These are phyloP conservation scores for Drosophila helvetica DNA, from an alignment of 2,888 invertebrate species.

Conservation along the genomic window DNA sequence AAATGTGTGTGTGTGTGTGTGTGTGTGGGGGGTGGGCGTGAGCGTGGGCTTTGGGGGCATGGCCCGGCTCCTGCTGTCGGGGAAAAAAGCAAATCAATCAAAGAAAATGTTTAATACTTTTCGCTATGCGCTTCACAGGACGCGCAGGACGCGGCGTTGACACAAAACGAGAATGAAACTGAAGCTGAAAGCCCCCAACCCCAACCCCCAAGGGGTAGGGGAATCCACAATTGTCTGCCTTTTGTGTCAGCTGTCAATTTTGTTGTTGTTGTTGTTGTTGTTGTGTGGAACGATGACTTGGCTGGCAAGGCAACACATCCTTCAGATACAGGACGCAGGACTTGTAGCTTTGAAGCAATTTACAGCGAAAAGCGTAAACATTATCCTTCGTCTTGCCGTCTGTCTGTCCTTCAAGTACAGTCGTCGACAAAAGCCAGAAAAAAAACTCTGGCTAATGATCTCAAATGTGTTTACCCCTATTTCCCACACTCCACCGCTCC, in stretches of 20 bases:
- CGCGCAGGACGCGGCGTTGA: constrained; percentile 18
- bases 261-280: not conserved
- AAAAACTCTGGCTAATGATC: constrained; percentile 30
- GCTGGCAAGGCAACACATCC: constrained; percentile 17
- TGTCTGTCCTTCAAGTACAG: not conserved
- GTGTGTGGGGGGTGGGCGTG: constrained; percentile 3
- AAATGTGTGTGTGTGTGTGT: not conserved
- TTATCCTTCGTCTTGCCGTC: not conserved
- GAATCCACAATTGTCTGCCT: constrained; percentile 26
- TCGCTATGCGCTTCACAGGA: constrained; percentile 53
- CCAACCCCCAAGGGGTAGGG: not conserved
- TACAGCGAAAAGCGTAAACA: not conserved
- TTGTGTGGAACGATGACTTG: constrained; percentile 14
- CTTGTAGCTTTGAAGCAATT: not conserved
- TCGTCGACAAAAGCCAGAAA: not conserved
- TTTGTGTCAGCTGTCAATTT: constrained; percentile 46
- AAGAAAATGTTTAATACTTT: constrained; percentile 61
- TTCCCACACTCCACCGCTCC: no score
- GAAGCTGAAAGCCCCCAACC: not conserved
- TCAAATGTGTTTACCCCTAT: constrained; percentile 25
- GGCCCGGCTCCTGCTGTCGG: constrained; percentile 11
- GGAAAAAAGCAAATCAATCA: constrained; percentile 54
- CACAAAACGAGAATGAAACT: constrained; percentile 25
- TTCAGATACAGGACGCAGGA: not conserved
- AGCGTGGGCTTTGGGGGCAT: constrained; percentile 15